Conservation (phyloP, 2,888 invertebrate genomes). For the Exephanes ischioxanthus region DNA sequence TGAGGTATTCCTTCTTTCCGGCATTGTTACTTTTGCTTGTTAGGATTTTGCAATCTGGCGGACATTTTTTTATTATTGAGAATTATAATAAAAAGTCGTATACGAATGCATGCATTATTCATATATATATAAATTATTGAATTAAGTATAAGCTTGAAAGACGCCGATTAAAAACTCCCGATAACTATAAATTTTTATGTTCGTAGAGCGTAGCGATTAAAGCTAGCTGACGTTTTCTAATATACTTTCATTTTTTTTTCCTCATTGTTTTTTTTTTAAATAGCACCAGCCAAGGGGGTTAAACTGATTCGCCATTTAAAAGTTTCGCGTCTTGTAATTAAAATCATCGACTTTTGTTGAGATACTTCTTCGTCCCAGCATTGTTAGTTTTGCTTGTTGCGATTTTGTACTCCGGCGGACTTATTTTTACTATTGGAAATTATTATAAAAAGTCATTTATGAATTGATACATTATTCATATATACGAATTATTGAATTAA, state of each 20-base stretch:
- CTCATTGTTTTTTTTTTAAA: slow-evolving; percentile 10
- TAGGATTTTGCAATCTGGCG: background rate
- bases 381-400: slow-evolving; percentile 2
- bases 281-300: slow-evolving; percentile 26
- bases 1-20: slow-evolving; percentile 11
- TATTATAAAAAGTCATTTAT: background rate
- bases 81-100: background rate
- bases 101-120: no score
- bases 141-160: background rate
- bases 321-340: slow-evolving; percentile 1
- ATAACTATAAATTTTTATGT: slow-evolving; percentile 36
- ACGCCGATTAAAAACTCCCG: slow-evolving; percentile 14
- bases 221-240: slow-evolving; percentile 12
- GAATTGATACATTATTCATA: no score
- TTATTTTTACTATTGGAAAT: background rate
- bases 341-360: slow-evolving; percentile 5
- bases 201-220: background rate
- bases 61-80: background rate
- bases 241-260: slow-evolving; percentile 30
- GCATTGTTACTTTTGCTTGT: slow-evolving; percentile 11
- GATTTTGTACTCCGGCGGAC: background rate
- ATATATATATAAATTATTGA: background rate
- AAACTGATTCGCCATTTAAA: background rate
- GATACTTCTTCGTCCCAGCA: background rate
- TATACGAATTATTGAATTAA: background rate